Conservation (phyloP, 1,140 invertebrate species). For the Arctopsyche grandis region DNA sequence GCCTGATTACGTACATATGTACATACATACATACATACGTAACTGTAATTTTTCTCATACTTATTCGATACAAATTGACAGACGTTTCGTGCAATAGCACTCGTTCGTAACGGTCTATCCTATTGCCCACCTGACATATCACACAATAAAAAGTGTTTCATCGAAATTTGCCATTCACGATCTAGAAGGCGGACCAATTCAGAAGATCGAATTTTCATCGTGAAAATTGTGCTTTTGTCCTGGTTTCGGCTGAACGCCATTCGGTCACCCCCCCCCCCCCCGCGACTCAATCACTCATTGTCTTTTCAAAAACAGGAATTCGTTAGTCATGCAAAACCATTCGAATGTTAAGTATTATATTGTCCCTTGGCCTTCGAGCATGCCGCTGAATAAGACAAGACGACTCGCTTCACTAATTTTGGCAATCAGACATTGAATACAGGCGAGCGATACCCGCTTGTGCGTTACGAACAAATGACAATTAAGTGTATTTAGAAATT, state of each 20-base stretch:
- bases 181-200: no score
- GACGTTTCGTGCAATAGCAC: background rate
- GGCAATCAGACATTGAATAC: background rate
- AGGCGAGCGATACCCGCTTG: no score
- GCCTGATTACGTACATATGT: background rate
- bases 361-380: slow-evolving; percentile 23
- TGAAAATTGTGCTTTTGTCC: background rate
- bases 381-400: background rate
- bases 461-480: no score
- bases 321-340: slow-evolving; percentile 16
- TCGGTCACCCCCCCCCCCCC: background rate
- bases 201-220: background rate
- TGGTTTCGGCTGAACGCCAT: background rate
- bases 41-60: background rate
- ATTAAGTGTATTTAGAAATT: no score
- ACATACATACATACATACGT: background rate
- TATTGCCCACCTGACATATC: no score
- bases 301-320: slow-evolving; percentile 20
- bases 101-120: slow-evolving; percentile 1
- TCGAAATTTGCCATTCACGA: no score
- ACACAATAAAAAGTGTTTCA: no score
- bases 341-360: slow-evolving; percentile 12
- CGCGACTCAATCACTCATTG: background rate
- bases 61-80: slow-evolving; percentile 24
- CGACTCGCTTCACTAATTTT: slow-evolving; percentile 12